A percentile compares a stretch with the other conserved stretches of the same genome.
phyloP scores from a whole-genome alignment of 2,113 vertebrate species.

The Ginglymostoma cirratum region DNA sequence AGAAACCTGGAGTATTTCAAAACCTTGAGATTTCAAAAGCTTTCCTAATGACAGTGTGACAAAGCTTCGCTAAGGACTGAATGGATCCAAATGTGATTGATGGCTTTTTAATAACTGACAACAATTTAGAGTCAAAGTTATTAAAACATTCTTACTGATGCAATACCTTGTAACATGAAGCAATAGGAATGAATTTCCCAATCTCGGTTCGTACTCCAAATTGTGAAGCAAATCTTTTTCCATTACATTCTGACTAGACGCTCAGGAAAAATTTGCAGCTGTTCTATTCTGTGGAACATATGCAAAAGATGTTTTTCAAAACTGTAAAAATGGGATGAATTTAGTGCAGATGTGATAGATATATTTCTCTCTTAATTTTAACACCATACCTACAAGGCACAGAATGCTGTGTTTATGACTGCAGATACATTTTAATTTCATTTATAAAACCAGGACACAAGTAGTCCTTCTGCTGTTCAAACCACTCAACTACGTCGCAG shows the following conservation, averaged over 20 bases:
- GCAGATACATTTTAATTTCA: too few relatives aligned
- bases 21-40: background rate
- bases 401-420: background rate
- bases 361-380: background rate
- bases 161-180: background rate
- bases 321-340: background rate
- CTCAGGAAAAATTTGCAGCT: background rate
- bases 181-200: conserved; percentile 5
- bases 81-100: background rate
- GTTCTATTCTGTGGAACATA: background rate
- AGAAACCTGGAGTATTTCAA: background rate
- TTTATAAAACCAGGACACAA: background rate
- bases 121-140: background rate
- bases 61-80: background rate
- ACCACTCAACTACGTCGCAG: background rate
- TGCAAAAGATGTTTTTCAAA: too few relatives aligned
- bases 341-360: background rate
- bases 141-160: background rate
- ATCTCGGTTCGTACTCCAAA: background rate
- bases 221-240: background rate
- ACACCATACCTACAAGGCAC: background rate
- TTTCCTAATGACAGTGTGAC: background rate
- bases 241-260: background rate
- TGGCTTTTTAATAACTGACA: background rate
- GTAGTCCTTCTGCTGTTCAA: background rate